Base-by-base conservation (phyloP, 92 coral and sea anemone species). In the Bergia sp. region DNA sequence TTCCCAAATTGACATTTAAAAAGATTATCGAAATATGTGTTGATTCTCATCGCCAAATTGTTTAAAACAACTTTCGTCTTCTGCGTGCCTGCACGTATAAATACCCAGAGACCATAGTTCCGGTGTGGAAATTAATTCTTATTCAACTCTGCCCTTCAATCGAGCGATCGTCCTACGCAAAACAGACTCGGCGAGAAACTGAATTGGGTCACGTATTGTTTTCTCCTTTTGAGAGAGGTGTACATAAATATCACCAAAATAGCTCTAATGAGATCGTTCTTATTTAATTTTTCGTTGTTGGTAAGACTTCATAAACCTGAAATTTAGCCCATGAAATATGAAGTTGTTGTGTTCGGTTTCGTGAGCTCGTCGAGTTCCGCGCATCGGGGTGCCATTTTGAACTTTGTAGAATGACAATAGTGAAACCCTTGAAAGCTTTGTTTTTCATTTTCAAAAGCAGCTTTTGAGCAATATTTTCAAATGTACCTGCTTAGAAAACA, bases 381-480 rank as follows among this genome's bases (percentile, higher is more conserved):
- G 29, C 87, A 47, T 84, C 79, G 67, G 87, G 87, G 79, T 71
- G 65, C 87, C 87, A 47, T 45, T 84, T 84, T 84, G 75, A 45
- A 84, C 75, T 21, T 84, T 53, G 75, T 69, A 71, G 64, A 84
- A 45, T 67, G 86, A 82, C 75, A 82, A 65, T 64, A 20, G 37
- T 64, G 11, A 66, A 74, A 76, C 45, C 23, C 21, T 76, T 39
- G 21, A 76, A 76, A 76, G 80, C 80, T 65, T 29, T 66, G 76
- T 81, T 61, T 77, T 82, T 65, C 76, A 43, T 37, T 39, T 45
- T 44, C 13, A 47, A 71, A 73, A 45, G 37, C 58, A 53, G 61
- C 20, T 83, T 83, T 83, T 2, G 23, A 23, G 76, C 77, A 67
- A 83, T 43, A 40, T 43, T 82, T 66, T 67, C 57, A 66, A 45